A percentile compares a stretch with the other conserved stretches of the same genome.
phyloP scores from a whole-genome alignment of 2,113 vertebrate genomes.

The Macrotus californicus region DNA sequence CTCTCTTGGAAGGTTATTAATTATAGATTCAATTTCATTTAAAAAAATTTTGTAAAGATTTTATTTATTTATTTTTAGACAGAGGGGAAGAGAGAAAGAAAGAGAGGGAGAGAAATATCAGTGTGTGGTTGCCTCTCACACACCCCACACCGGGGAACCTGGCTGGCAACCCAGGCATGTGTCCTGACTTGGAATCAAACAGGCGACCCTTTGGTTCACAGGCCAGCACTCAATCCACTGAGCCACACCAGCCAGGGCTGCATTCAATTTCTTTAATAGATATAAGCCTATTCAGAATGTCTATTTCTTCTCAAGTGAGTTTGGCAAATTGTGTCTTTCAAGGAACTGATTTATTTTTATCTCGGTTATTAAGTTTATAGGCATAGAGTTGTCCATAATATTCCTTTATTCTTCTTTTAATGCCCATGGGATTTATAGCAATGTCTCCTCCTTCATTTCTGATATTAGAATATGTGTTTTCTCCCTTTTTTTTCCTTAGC shows the following conservation, averaged over 20 bases:
- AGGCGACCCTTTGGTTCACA: no score
- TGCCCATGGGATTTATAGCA: not conserved
- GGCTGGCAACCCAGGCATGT: no score
- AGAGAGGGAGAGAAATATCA: no score
- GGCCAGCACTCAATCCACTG: no score
- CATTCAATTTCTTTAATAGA: not conserved
- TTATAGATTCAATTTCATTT: not conserved
- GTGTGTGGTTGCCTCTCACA: no score
- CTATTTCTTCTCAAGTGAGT: not conserved
- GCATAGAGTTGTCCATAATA: not conserved
- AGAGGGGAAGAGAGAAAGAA: no score
- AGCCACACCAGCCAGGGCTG: not conserved
- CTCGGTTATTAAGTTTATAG: not conserved
- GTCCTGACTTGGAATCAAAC: no score
- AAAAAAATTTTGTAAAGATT: no score
- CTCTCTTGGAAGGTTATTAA: not conserved
- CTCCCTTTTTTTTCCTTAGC: not conserved
- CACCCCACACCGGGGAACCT: no score
- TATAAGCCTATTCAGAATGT: not conserved
- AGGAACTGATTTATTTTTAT: not conserved
- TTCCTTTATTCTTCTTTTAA: not conserved
- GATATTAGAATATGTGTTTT: not conserved
- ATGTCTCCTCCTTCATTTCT: not conserved
- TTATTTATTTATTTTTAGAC: no score
- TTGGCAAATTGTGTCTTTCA: not conserved